Conservation (phyloP, 1,140 invertebrate genomes). For the Glossosoma conforme region DNA sequence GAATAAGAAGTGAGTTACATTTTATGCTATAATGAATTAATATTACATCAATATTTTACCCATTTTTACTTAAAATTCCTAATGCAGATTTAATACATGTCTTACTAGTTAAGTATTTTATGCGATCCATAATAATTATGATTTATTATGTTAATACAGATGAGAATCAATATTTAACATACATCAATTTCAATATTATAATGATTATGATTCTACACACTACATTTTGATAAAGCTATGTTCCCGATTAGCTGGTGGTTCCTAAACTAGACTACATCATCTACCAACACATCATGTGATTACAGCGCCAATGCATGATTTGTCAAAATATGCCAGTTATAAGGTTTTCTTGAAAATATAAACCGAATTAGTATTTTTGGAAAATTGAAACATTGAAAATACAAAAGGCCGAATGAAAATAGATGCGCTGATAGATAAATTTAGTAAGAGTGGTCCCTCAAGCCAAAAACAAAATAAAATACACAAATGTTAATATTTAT, state of each 20-base stretch:
- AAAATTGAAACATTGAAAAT: background rate
- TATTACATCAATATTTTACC: too few species aligned
- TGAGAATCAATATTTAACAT: slow-evolving; percentile 21
- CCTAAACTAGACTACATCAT: slow-evolving; percentile 32
- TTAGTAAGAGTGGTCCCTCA: slow-evolving; percentile 33
- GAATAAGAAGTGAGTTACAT: too few species aligned
- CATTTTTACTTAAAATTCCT: too few species aligned
- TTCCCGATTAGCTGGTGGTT: slow-evolving; percentile 40
- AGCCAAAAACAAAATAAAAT: slow-evolving; percentile 28
- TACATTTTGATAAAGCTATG: slow-evolving; percentile 51
- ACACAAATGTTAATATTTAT: slow-evolving; percentile 24
- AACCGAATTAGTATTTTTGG: background rate
- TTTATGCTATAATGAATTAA: too few species aligned
- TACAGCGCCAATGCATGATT: background rate
- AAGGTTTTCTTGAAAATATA: background rate
- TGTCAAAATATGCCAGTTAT: background rate
- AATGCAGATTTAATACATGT: too few species aligned
- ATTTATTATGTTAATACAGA: slow-evolving; percentile 13
- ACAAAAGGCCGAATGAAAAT: slow-evolving; percentile 21
- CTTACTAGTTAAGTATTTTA: too few species aligned
- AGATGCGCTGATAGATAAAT: slow-evolving; percentile 31
- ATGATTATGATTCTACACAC: slow-evolving; percentile 32
- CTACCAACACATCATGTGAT: slow-evolving; percentile 30
- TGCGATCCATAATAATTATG: too few species aligned
- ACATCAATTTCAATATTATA: slow-evolving; percentile 14